Conservation (phyloP, 2,797 vertebrate genomes). For the Zenarchopterus dispar region DNA sequence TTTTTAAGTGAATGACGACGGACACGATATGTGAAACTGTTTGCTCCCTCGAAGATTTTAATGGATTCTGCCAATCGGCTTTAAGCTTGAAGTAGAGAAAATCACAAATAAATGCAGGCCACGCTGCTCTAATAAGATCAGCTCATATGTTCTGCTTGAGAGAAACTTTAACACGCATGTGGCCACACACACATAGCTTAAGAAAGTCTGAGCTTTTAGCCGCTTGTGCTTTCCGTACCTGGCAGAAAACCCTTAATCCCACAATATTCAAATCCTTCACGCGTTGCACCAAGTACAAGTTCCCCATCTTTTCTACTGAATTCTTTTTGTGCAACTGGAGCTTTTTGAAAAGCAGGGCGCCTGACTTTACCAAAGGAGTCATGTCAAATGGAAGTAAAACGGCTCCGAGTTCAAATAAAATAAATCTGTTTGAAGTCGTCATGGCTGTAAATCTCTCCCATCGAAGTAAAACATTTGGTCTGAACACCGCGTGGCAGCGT, state of each 20-base stretch:
- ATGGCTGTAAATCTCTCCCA: conserved; percentile 53
- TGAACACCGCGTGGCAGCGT: conserved; percentile 43
- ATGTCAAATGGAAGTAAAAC: conserved; percentile 63
- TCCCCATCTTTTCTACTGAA: conserved; percentile 42
- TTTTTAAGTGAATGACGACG: conserved; percentile 24
- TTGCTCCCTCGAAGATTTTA: not conserved
- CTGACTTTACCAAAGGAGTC: conserved; percentile 52
- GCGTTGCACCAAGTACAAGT: conserved; percentile 45
- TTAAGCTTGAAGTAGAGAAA: not conserved
- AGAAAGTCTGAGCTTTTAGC: conserved; percentile 23
- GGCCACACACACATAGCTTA: not conserved
- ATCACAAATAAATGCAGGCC: not conserved
- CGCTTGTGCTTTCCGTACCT: conserved; percentile 23
- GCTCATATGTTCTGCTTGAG: not conserved
- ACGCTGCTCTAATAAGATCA: not conserved
- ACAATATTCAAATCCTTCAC: conserved; percentile 61
- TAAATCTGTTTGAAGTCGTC: conserved; percentile 53
- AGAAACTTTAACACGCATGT: not conserved
- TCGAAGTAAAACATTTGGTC: conserved; percentile 43
- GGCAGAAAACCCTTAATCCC: conserved; percentile 64
- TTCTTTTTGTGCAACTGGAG: conserved; percentile 59
- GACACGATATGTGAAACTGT: conserved; percentile 8
- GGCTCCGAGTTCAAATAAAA: conserved; percentile 60
- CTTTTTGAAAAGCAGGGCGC: conserved; percentile 44
- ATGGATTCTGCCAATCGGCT: conserved; percentile 13